Evolutionary conservation across 2,888 invertebrate genomes (phyloP).

Genomic region (Agrotis exclamationis): DNA sequence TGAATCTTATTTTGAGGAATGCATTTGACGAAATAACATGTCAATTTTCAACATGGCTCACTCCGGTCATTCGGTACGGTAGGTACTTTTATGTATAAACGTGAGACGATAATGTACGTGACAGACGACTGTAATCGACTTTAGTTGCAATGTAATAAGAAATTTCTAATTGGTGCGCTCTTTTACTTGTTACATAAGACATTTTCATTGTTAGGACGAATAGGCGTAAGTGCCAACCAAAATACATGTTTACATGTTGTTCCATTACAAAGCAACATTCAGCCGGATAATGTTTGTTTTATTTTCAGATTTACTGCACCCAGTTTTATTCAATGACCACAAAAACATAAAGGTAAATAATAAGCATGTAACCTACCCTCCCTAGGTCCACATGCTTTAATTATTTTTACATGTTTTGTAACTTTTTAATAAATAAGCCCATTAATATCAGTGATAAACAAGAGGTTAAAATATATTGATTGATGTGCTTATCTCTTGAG

Average conservation of each 20-base stretch:
- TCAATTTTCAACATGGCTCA: slow-evolving; percentile 87
- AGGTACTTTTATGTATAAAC: slow-evolving; percentile 68
- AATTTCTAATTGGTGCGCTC: slow-evolving; percentile 38
- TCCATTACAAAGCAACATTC: slow-evolving; percentile 41
- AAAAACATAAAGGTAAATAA: slow-evolving; percentile 62
- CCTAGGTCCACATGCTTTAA: slow-evolving; percentile 27
- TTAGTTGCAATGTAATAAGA: slow-evolving; percentile 49
- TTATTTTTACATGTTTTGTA: neutral
- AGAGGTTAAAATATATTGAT: slow-evolving; percentile 31
- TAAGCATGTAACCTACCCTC: slow-evolving; percentile 45
- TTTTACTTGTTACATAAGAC: slow-evolving; percentile 60
- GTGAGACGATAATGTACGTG: slow-evolving; percentile 60
- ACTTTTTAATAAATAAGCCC: slow-evolving; percentile 20
- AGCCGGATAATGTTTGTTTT: slow-evolving; percentile 32
- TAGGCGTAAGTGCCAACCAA: slow-evolving; percentile 53
- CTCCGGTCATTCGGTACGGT: slow-evolving; percentile 72
- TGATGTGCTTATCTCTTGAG: slow-evolving; percentile 8
- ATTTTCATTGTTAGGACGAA: slow-evolving; percentile 47
- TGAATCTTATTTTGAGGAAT: slow-evolving; percentile 48
- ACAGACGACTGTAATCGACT: slow-evolving; percentile 57
- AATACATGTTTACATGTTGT: slow-evolving; percentile 56
- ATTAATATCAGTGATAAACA: slow-evolving; percentile 14
- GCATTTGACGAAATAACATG: slow-evolving; percentile 68
- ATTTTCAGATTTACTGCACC: slow-evolving; percentile 62
- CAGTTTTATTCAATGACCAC: slow-evolving; percentile 58